A percentile compares a stretch with the other conserved stretches of the same genome.
These are phyloP conservation scores for Pomacea maculata DNA, from an alignment of 1,140 invertebrate species.

Conservation along the genomic window DNA sequence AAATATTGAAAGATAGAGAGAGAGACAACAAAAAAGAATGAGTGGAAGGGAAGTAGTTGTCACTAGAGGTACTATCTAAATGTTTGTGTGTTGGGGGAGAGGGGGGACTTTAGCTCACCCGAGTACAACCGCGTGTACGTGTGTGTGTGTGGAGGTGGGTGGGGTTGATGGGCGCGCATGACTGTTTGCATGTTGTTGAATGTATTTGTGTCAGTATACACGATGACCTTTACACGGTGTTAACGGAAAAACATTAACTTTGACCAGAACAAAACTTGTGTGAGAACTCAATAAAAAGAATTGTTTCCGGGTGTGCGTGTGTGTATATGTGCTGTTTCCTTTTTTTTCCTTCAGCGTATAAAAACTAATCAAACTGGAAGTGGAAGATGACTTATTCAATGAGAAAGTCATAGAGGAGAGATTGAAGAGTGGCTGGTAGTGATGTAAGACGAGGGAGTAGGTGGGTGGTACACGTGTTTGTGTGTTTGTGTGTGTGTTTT, in stretches of 20 bases:
- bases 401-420: background rate
- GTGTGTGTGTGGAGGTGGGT: no score
- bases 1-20: background rate
- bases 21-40: background rate
- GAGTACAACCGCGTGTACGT: no score
- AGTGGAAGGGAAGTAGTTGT: background rate
- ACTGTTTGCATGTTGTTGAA: no score
- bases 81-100: no score
- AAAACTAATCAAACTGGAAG: background rate
- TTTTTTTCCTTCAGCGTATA: background rate
- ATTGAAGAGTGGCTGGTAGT: conserved; percentile 22
- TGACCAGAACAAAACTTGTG: no score
- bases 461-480: no score
- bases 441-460: background rate
- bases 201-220: no score
- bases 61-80: no score
- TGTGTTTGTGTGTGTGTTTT: background rate
- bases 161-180: no score
- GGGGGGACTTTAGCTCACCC: background rate
- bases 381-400: background rate
- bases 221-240: background rate
- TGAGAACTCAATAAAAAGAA: background rate
- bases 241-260: background rate
- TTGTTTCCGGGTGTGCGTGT: background rate
- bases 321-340: background rate